Evolutionary conservation across 2,888 invertebrate genomes (phyloP).

Genomic region (Cremastobaeus sp.): DNA sequence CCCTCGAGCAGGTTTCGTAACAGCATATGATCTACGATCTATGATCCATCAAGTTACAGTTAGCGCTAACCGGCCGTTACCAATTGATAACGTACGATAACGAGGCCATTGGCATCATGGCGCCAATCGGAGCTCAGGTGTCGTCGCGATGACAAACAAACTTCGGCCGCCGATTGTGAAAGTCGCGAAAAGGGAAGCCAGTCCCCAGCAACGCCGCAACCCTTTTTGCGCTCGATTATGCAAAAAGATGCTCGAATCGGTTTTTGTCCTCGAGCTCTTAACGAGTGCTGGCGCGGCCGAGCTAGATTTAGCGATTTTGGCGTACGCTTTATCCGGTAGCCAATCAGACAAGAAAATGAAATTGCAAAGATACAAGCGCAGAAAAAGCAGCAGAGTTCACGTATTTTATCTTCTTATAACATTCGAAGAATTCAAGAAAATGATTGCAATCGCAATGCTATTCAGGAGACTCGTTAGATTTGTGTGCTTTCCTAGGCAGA

Average conservation of each 20-base stretch:
- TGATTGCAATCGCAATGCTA: constrained; percentile 10
- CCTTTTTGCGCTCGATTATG: too few species aligned
- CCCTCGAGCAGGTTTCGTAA: constrained; percentile 67
- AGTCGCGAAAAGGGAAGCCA: too few species aligned
- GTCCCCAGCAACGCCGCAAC: too few species aligned
- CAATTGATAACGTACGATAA: constrained; percentile 73
- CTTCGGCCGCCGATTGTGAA: too few species aligned
- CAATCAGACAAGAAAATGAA: constrained; percentile 45
- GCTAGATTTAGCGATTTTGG: constrained; percentile 46
- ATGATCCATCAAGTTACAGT: constrained; percentile 68
- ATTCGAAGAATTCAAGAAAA: constrained; percentile 5
- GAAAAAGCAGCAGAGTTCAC: constrained; percentile 8
- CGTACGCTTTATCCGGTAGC: constrained; percentile 26
- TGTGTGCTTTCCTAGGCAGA: too few species aligned
- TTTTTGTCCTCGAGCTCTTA: constrained; percentile 35
- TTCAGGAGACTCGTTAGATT: too few species aligned
- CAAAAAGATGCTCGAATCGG: constrained; percentile 48
- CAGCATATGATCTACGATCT: constrained; percentile 71
- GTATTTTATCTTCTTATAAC: not conserved
- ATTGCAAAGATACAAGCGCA: constrained; percentile 5
- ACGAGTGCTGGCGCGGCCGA: constrained; percentile 22
- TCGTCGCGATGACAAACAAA: not conserved
- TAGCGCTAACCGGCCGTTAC: constrained; percentile 65
- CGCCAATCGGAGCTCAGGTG: constrained; percentile 41
- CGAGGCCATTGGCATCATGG: constrained; percentile 65